Evolutionary conservation across 2,888 invertebrate species (phyloP).

Genomic region (Ennomos erosarius): DNA sequence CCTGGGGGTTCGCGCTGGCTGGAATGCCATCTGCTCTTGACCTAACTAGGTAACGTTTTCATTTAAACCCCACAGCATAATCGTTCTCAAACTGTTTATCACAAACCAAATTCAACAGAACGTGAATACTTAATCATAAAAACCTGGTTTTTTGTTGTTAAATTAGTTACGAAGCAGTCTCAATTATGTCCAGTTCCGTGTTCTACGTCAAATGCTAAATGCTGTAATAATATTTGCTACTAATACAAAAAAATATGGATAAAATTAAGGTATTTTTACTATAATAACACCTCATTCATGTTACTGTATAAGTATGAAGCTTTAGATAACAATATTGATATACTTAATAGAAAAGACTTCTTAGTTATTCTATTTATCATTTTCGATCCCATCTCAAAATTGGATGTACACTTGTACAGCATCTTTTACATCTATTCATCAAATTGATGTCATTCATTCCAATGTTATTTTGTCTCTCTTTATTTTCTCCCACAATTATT

Average conservation of each 20-base stretch:
- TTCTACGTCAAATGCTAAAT: constrained; percentile 48
- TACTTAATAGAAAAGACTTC: too few relatives aligned
- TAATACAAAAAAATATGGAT: constrained; percentile 37
- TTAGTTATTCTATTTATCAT: too few relatives aligned
- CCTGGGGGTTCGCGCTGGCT: constrained; percentile 77
- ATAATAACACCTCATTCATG: constrained; percentile 4
- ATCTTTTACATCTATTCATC: too few relatives aligned
- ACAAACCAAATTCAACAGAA: constrained; percentile 1
- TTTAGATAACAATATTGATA: too few relatives aligned
- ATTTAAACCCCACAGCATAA: constrained; percentile 29
- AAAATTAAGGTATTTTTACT: constrained; percentile 44
- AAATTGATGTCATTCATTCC: too few relatives aligned
- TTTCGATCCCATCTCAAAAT: too few relatives aligned
- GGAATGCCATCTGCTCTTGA: constrained; percentile 85
- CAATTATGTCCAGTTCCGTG: constrained; percentile 47
- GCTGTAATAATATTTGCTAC: constrained; percentile 40
- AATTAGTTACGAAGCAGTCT: constrained; percentile 42
- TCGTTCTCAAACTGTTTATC: constrained; percentile 19
- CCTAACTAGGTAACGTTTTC: constrained; percentile 76
- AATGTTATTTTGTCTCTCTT: too few relatives aligned
- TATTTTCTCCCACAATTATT: too few relatives aligned
- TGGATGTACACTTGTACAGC: too few relatives aligned
- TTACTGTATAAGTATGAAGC: too few relatives aligned
- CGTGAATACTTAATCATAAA: constrained; percentile 11
- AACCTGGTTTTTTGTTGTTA: constrained; percentile 29